Evolutionary conservation across 2,113 vertebrate species (phyloP), one percentile per base, ranked within the genome.

Genomic region (Phalacrocorax pelagicus): DNA sequence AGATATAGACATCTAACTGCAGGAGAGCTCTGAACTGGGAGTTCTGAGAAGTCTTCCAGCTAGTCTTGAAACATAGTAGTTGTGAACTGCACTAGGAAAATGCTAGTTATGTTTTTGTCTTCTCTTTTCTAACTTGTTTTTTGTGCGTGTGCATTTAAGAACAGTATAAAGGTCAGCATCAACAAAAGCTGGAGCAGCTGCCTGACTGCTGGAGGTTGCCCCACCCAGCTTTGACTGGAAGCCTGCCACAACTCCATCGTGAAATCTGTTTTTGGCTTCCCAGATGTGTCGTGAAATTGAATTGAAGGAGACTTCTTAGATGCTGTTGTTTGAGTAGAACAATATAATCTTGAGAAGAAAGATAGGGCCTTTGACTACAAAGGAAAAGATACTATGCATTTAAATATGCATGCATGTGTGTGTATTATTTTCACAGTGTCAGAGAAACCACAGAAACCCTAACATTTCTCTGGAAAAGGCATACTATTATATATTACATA

Each of bases 161-260:
- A 6, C 7, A 63, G 3, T 18, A 6, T 47, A 63, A 51, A 6
- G 4, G 18, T 85, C 30, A 38, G 18, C 9, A 70, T 23, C n/a
- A 86, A 36, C 7, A 89, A 65, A 73, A 49, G 10, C 38, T 72
- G 36, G 11, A 62, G n/a, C 34, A 29, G 12, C 10, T 40, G 6
- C 21, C 30, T 7, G 16, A 32, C 4, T 36, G 22, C 61, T 62
- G 49, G n/a, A 73, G 12, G 16, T 21, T 73, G 63, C 17, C 6
- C 27, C 9, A 66, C n/a, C 2, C 3, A 75, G 8, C 17, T 80
- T 55, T 71, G 29, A n/a, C 6, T 66, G 36, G 42, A 88, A 81
- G 34, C 15, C 21, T 75, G 24, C 17, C 67, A 51, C 29, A 81
- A 24, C 18, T 66, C 19, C 19, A 27, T 30, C 0, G 0, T 14